Evolutionary conservation across 2,113 vertebrate species (phyloP).

Genomic region (Anhinga rufa): DNA sequence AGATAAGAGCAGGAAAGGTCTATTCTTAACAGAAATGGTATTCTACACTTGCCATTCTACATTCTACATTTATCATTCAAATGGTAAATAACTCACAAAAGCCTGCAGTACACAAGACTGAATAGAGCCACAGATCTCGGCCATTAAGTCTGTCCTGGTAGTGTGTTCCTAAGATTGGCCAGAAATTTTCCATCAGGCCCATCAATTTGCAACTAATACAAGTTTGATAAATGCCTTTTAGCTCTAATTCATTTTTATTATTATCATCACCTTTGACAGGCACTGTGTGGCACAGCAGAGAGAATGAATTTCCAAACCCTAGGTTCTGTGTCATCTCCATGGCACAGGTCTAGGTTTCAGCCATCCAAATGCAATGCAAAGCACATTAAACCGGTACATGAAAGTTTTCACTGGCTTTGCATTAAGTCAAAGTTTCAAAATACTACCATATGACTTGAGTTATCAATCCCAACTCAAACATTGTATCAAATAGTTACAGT

Average conservation of each 20-base stretch:
- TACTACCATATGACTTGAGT: neutral
- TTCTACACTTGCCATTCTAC: neutral
- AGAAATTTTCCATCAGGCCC: slow-evolving; percentile 27
- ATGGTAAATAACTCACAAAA: slow-evolving; percentile 28
- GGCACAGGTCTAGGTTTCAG: neutral
- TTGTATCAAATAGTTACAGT: neutral
- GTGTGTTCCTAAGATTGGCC: neutral
- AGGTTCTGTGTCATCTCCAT: neutral
- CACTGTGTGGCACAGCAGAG: neutral
- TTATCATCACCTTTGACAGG: neutral
- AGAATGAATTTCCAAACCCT: neutral
- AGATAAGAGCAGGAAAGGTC: neutral
- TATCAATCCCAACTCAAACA: neutral
- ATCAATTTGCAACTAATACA: slow-evolving; percentile 6
- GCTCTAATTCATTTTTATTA: neutral
- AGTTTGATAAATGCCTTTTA: slow-evolving; percentile 26
- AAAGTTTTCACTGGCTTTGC: neutral
- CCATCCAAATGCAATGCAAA: neutral
- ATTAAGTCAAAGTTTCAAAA: neutral
- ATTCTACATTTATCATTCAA: neutral
- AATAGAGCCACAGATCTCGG: neutral
- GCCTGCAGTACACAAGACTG: neutral
- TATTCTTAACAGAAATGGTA: neutral
- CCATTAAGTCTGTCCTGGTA: neutral
- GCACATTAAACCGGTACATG: neutral